These are phyloP conservation scores for Cochlearius cochlearius DNA, from an alignment of 2,113 vertebrate species.

Conservation along the genomic window DNA sequence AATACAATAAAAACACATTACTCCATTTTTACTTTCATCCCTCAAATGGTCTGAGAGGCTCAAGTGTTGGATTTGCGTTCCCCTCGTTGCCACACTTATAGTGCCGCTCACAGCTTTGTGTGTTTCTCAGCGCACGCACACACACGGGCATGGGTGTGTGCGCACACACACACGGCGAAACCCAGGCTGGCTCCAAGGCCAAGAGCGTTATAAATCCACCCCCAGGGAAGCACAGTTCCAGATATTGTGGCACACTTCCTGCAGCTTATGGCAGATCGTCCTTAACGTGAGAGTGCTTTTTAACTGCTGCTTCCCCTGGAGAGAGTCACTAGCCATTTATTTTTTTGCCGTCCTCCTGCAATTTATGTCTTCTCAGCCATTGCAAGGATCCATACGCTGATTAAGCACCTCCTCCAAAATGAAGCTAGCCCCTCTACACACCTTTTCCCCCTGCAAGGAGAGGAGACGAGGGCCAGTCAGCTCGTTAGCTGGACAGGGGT, in stretches of 20 bases:
- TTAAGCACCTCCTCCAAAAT: neutral
- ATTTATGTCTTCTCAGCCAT: neutral
- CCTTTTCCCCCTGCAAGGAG: neutral
- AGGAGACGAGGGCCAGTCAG: neutral
- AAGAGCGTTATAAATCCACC: fast-evolving
- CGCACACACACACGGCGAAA: neutral
- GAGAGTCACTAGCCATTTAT: neutral
- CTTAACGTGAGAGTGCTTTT: neutral
- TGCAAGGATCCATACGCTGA: neutral
- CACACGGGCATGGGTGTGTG: fast-evolving
- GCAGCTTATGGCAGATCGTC: neutral
- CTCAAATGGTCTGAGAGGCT: neutral
- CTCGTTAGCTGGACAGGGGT: neutral
- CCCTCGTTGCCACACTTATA: no score
- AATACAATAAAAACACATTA: neutral
- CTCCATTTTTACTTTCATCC: neutral
- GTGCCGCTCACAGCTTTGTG: fast-evolving
- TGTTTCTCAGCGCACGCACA: neutral
- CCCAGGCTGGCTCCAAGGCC: neutral
- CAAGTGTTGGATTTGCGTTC: neutral
- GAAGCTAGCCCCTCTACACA: neutral
- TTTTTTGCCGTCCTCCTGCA: neutral
- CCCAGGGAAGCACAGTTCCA: neutral
- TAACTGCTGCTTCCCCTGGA: neutral
- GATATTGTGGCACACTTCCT: conserved; percentile 25